Percentiles rank a stretch among this genome's conserved stretches.
Conservation (phyloP, 1,140 invertebrate genomes). For the Plodia interpunctella region DNA sequence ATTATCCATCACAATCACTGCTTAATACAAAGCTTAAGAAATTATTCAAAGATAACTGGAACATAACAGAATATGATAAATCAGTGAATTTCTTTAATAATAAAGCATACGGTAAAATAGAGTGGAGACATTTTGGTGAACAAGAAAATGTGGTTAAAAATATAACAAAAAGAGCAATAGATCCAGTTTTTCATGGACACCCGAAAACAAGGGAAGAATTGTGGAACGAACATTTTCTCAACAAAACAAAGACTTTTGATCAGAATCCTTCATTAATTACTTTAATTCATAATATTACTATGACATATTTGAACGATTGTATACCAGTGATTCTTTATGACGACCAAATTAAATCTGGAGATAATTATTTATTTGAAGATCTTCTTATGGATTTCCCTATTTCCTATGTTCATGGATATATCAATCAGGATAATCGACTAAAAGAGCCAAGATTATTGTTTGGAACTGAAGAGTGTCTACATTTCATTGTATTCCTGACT, state of each 20-base stretch:
- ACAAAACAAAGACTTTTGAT: conserved; percentile 54
- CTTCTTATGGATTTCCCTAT: conserved; percentile 79
- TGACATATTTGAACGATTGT: conserved; percentile 78
- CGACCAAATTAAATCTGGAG: conserved; percentile 71
- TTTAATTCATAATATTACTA: conserved; percentile 77
- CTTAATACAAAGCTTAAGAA: conserved; percentile 5
- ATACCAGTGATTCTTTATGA: conserved; percentile 81
- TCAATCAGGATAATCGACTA: conserved; percentile 61
- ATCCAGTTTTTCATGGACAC: conserved; percentile 74
- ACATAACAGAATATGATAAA: not conserved
- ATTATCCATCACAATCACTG: conserved; percentile 39
- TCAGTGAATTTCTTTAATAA: not conserved
- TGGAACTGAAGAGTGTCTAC: conserved; percentile 74
- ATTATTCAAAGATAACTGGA: not conserved
- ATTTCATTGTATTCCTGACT: conserved; percentile 81
- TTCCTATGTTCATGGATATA: conserved; percentile 78
- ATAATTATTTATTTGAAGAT: conserved; percentile 76
- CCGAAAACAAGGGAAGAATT: conserved; percentile 77
- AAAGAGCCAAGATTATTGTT: conserved; percentile 52
- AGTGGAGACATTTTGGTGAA: conserved; percentile 19
- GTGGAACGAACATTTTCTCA: conserved; percentile 71
- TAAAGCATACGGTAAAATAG: not conserved
- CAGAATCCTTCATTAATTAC: conserved; percentile 77
- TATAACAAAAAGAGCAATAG: conserved; percentile 48
- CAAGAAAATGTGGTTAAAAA: conserved; percentile 11